These are phyloP conservation scores for Eristalinus aeneus DNA, from an alignment of 2,888 invertebrate species.

Conservation along the genomic window DNA sequence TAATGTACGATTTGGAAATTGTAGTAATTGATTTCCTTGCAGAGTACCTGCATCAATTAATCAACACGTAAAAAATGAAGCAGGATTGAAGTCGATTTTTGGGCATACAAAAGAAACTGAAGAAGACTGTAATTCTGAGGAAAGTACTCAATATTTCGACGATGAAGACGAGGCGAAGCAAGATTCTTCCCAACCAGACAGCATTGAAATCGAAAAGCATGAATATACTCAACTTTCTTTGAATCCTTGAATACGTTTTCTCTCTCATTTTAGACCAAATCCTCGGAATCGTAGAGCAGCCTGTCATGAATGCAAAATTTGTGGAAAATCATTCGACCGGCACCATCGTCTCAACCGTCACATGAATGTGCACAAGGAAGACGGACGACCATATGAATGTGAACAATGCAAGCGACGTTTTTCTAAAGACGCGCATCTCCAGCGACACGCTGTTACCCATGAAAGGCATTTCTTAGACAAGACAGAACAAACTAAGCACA, in stretches of 20 bases:
- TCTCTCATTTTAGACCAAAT: constrained; percentile 54
- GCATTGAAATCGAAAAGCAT: constrained; percentile 36
- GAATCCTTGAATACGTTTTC: background rate
- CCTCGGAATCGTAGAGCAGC: constrained; percentile 62
- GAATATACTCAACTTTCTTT: background rate
- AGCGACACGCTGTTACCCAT: constrained; percentile 75
- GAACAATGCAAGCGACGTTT: constrained; percentile 73
- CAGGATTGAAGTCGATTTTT: background rate
- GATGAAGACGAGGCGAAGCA: background rate
- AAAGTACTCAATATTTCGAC: background rate
- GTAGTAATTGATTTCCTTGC: background rate
- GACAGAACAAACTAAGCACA: constrained; percentile 5
- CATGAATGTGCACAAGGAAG: constrained; percentile 72
- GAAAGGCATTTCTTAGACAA: constrained; percentile 51
- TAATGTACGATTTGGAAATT: background rate
- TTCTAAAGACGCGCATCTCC: constrained; percentile 74
- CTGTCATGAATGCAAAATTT: constrained; percentile 79
- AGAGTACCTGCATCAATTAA: background rate
- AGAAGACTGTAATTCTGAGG: background rate
- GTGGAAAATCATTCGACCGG: constrained; percentile 81
- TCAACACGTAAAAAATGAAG: background rate
- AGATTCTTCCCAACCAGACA: background rate
- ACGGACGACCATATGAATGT: constrained; percentile 75
- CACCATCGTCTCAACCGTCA: constrained; percentile 80
- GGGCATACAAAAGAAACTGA: background rate